Evolutionary conservation across 2,888 invertebrate species (phyloP), one percentile per base, ranked within the genome.

Genomic region (Drosophila paracracens): DNA sequence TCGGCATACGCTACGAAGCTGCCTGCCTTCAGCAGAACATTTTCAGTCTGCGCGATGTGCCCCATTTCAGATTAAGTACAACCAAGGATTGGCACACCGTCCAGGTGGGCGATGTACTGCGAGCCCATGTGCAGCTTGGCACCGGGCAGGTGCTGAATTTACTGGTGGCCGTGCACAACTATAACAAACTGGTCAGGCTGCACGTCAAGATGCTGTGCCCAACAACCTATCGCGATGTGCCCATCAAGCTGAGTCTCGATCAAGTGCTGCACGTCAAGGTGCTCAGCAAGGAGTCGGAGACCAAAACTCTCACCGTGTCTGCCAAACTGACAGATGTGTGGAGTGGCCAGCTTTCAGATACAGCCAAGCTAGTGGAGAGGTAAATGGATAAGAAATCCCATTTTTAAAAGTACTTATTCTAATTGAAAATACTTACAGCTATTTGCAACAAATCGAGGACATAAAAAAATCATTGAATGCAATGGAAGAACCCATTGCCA

Each of bases 281-380:
- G 10, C 70, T 93, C 13, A 89, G 92, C 75, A 93, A 92, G 76
- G 91, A 92, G 43, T 25, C 43, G 10, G 62, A 70, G 13, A 92
- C 92, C 0, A 92, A 90, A 67, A 92, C 91, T 0, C 71, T 93
- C 8, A 90, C 91, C 0, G 88, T 93, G 0, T 80, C 93, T 0
- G 93, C 93, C 11, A 94, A 93, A 81, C 78, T 94, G 7, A 84
- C 91, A 1, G 93, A 94, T 76, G 93, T 94, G 16, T 94, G 93
- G 92, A 82, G 93, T 79, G 91, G 92, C 2, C 90, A 93, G 59
- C 82, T 94, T 43, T 83, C 88, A 21, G 91, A 91, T 59, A 92
- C 92, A 4, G 91, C 88, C 1, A 79, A 89, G 51, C 82, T 89
- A 38, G 91, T 94, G 31, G 91, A 90, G 8, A 69, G 71, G 85